Percentiles rank a stretch among this genome's conserved stretches.
These are phyloP conservation scores for Heliothis peltigera DNA, from an alignment of 2,888 invertebrate species.

Conservation along the genomic window DNA sequence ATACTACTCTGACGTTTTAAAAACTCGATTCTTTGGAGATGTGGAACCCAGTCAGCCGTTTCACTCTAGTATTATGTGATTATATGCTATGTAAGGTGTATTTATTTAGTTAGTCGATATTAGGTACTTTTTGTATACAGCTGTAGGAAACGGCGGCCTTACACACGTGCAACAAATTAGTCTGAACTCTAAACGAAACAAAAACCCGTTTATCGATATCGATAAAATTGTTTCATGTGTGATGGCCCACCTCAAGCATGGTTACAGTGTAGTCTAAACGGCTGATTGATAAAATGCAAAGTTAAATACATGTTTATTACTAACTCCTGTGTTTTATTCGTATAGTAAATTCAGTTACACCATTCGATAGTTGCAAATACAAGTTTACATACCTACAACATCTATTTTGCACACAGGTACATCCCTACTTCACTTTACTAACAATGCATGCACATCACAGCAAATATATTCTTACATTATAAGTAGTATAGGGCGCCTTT, in stretches of 20 bases:
- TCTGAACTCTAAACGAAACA: not conserved
- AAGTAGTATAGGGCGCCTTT: not conserved
- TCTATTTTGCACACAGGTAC: slow-evolving; percentile 54
- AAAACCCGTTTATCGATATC: not conserved
- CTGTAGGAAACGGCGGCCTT: slow-evolving; percentile 4
- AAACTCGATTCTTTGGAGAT: too few relatives aligned
- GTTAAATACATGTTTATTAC: slow-evolving; percentile 78
- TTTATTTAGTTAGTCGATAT: slow-evolving; percentile 28
- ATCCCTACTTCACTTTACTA: not conserved
- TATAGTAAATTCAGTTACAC: not conserved
- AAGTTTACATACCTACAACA: not conserved
- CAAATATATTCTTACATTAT: too few relatives aligned
- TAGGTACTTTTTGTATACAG: slow-evolving; percentile 21
- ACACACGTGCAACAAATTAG: slow-evolving; percentile 9
- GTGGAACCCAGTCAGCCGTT: slow-evolving; percentile 29
- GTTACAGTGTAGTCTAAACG: slow-evolving; percentile 26
- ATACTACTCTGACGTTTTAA: too few relatives aligned
- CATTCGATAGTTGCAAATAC: not conserved
- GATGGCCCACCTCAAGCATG: slow-evolving; percentile 9
- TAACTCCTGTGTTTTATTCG: slow-evolving; percentile 66
- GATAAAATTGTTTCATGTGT: slow-evolving; percentile 2
- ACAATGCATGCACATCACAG: slow-evolving; percentile 5
- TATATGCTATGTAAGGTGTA: slow-evolving; percentile 47
- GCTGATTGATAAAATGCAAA: slow-evolving; percentile 58
- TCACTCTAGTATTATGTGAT: slow-evolving; percentile 53